Conservation (phyloP, 2,797 vertebrate genomes). For the Acestrorhynchus altus region DNA sequence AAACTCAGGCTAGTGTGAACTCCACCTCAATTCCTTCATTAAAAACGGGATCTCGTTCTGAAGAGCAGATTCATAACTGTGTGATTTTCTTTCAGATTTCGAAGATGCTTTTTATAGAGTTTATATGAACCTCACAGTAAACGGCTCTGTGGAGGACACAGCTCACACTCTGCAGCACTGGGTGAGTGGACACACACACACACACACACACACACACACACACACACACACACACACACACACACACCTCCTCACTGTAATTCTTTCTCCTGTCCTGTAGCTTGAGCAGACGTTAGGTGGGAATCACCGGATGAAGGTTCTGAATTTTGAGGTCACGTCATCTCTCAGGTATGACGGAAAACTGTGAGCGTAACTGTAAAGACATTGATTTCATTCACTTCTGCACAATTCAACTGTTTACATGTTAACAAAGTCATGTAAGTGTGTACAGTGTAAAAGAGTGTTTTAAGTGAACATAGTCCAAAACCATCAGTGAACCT, state of each 20-base stretch:
- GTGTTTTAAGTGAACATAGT: no score
- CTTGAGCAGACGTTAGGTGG: conserved; percentile 43
- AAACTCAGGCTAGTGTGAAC: conserved; percentile 25
- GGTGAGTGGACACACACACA: conserved; percentile 33
- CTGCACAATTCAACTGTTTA: no score
- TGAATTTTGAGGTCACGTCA: conserved; percentile 44
- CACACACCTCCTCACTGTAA: background rate
- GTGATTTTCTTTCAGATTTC: conserved; percentile 20
- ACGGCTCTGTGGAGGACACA: conserved; percentile 7
- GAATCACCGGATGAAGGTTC: conserved; percentile 18
- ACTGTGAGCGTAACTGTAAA: background rate
- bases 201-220: conserved; percentile 23
- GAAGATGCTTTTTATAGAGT: conserved; percentile 63
- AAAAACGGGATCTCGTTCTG: background rate
- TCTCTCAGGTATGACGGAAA: conserved; percentile 40
- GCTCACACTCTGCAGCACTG: conserved; percentile 46
- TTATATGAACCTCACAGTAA: conserved; percentile 51
- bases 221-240: background rate
- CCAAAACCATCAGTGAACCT: no score
- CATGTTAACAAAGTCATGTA: no score
- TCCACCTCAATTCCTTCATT: background rate
- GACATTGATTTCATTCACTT: background rate
- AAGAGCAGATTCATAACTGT: background rate
- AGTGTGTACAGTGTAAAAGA: no score
- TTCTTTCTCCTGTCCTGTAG: conserved; percentile 38